These are phyloP conservation scores for Bombylius discolor DNA, from an alignment of 2,888 invertebrate genomes.

Conservation along the genomic window DNA sequence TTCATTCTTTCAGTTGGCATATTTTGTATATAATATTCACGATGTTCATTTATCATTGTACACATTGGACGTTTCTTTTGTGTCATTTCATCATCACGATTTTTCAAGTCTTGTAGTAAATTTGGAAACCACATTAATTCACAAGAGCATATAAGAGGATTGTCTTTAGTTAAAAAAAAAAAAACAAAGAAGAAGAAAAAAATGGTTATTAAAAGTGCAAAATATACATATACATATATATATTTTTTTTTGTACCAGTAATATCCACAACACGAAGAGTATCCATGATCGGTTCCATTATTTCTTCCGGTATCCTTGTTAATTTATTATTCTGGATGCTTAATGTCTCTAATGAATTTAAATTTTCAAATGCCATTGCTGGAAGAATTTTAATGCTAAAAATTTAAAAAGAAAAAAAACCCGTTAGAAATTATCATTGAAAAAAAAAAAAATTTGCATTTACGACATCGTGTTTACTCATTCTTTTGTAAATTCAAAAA, in stretches of 20 bases:
- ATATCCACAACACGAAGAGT: slow-evolving; percentile 77
- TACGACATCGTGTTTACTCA: slow-evolving; percentile 48
- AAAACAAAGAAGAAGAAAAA: slow-evolving; percentile 12
- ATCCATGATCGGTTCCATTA: slow-evolving; percentile 79
- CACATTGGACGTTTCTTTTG: slow-evolving; percentile 75
- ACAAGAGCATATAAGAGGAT: slow-evolving; percentile 77
- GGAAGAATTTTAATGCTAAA: slow-evolving; percentile 68
- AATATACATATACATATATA: not conserved
- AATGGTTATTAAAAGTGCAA: not conserved
- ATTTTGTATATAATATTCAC: slow-evolving; percentile 69
- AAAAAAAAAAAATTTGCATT: not conserved
- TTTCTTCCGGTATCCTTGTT: slow-evolving; percentile 68
- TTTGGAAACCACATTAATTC: slow-evolving; percentile 78
- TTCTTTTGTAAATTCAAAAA: slow-evolving; percentile 85
- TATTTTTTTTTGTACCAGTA: slow-evolving; percentile 48
- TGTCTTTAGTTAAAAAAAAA: slow-evolving; percentile 47
- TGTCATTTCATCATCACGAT: slow-evolving; percentile 78
- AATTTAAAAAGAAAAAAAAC: not conserved
- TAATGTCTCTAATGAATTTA: slow-evolving; percentile 78
- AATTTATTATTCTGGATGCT: slow-evolving; percentile 82
- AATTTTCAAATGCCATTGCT: slow-evolving; percentile 71
- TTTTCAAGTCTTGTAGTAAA: slow-evolving; percentile 62
- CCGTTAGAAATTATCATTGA: not conserved
- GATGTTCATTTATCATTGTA: slow-evolving; percentile 65
- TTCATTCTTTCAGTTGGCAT: slow-evolving; percentile 74